These are phyloP conservation scores for Sinella curviseta DNA, from an alignment of 1,140 invertebrate species.

Conservation along the genomic window DNA sequence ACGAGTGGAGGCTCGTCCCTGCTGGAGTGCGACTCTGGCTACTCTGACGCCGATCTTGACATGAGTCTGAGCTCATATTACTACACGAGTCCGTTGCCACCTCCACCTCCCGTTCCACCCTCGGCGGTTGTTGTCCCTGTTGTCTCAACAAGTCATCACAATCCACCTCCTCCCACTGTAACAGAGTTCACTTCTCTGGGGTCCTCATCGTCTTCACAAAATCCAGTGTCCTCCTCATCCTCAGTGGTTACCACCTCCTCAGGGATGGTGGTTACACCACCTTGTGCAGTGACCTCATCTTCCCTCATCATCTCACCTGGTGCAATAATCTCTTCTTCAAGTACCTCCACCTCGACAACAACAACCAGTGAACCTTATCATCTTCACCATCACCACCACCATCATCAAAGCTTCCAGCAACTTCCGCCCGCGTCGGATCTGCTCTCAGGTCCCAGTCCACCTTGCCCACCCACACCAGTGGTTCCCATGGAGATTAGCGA, in stretches of 20 bases:
- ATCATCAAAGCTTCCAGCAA: neutral
- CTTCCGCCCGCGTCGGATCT: neutral
- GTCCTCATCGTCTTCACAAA: neutral
- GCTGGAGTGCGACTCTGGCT: conserved; percentile 47
- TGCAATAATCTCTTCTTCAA: conserved; percentile 12
- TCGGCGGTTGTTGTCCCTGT: neutral
- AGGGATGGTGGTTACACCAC: conserved; percentile 29
- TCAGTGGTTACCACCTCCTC: too few species aligned
- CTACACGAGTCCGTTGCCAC: conserved; percentile 17
- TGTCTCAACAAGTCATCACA: neutral
- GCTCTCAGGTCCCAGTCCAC: neutral
- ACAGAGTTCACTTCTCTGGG: neutral
- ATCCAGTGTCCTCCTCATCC: neutral
- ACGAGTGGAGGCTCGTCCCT: conserved; percentile 14
- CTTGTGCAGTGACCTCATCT: neutral
- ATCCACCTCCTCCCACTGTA: neutral
- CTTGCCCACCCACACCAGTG: neutral
- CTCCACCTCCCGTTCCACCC: neutral
- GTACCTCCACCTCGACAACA: neutral
- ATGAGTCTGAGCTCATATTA: conserved; percentile 45
- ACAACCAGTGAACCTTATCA: neutral
- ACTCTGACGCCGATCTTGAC: conserved; percentile 41
- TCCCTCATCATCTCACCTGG: too few species aligned
- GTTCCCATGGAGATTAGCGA: neutral
- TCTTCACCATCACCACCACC: neutral